Conservation (phyloP, 2,888 invertebrate species). For the Choreutis nemorana region DNA sequence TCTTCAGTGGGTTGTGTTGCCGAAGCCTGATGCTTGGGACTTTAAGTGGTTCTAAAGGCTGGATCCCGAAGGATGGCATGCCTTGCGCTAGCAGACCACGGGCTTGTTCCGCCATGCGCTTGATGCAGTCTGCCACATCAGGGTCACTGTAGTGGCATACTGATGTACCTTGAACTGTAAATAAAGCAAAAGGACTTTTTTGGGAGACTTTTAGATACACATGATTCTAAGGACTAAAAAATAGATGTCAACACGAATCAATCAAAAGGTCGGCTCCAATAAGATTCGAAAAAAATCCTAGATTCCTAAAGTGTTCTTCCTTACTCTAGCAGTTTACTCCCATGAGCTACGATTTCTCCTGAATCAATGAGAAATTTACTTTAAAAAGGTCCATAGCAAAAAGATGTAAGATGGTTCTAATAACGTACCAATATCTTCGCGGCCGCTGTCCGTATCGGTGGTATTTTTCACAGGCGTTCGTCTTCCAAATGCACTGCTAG, state of each 20-base stretch:
- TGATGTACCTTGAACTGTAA: too few species aligned
- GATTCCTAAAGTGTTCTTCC: too few species aligned
- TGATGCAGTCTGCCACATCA: constrained; percentile 62
- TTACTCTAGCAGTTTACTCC: too few species aligned
- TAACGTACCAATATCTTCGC: constrained; percentile 19
- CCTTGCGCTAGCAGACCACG: constrained; percentile 59
- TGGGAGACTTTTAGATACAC: too few species aligned
- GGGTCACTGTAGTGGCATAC: constrained; percentile 67
- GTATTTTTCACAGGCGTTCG: constrained; percentile 23
- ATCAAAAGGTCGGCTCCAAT: too few species aligned
- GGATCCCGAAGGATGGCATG: constrained; percentile 66
- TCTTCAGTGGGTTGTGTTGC: constrained; percentile 55
- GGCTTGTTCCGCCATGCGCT: constrained; percentile 59
- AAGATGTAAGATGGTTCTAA: too few species aligned
- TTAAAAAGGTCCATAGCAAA: too few species aligned
- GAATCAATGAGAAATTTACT: too few species aligned
- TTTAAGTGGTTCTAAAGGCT: constrained; percentile 65
- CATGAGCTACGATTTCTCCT: too few species aligned
- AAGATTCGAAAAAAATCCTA: too few species aligned
- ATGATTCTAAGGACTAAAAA: too few species aligned
- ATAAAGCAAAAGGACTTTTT: not conserved
- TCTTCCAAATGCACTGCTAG: constrained; percentile 20
- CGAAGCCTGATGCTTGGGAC: constrained; percentile 66
- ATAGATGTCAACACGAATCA: too few species aligned
- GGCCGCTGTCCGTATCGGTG: constrained; percentile 14